Conservation (phyloP, 1,140 invertebrate genomes). For the Callitettix versicolor region DNA sequence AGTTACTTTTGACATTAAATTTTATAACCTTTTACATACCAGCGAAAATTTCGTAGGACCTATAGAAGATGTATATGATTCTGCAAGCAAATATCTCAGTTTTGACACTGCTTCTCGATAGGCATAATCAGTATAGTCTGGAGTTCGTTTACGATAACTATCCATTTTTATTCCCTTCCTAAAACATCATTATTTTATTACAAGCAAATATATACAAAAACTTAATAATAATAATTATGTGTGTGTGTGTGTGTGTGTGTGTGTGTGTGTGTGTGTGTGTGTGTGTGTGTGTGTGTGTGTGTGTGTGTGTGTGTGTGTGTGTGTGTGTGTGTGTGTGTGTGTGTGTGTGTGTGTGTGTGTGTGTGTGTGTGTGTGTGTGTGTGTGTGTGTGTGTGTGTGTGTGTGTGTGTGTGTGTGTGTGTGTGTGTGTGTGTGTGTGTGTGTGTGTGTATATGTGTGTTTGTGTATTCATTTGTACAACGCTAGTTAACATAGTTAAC, state of each 20-base stretch:
- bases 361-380: too few relatives aligned
- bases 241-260: background rate
- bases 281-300: background rate
- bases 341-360: too few relatives aligned
- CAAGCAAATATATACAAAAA: background rate
- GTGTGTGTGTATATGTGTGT: too few relatives aligned
- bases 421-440: too few relatives aligned
- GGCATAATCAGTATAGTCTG: slow-evolving; percentile 68
- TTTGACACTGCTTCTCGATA: slow-evolving; percentile 71
- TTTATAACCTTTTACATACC: slow-evolving; percentile 11
- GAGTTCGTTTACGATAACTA: slow-evolving; percentile 12
- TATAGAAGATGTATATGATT: slow-evolving; percentile 50
- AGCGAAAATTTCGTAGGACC: slow-evolving; percentile 13
- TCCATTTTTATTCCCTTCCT: slow-evolving; percentile 23
- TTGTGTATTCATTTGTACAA: too few relatives aligned
- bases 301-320: too few relatives aligned
- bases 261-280: background rate
- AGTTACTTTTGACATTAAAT: too few relatives aligned
- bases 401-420: too few relatives aligned
- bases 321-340: too few relatives aligned
- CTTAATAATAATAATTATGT: too few relatives aligned
- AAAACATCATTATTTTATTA: slow-evolving; percentile 4
- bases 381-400: too few relatives aligned
- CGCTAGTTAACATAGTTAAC: too few relatives aligned
- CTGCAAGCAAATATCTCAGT: slow-evolving; percentile 59